Evolutionary conservation across 2,113 vertebrate genomes (phyloP).

Genomic region (Periophthalmodon schlosseri): DNA sequence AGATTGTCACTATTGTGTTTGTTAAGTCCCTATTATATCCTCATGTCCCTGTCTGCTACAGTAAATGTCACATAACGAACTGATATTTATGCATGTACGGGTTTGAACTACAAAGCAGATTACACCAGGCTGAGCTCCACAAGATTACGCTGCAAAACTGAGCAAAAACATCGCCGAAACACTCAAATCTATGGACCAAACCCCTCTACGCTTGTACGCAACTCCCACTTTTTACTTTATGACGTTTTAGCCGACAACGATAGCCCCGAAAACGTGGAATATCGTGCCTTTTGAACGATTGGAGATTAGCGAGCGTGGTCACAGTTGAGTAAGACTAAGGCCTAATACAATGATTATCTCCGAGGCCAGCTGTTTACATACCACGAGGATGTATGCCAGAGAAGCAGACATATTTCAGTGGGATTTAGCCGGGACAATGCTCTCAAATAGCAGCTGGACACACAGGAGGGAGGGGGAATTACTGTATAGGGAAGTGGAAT

Average conservation of each 20-base stretch:
- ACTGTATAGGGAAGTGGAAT: not conserved
- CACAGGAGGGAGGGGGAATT: not conserved
- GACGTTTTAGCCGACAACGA: not conserved
- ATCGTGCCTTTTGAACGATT: not conserved
- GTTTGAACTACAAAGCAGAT: constrained; percentile 49
- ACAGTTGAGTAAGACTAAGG: constrained; percentile 12
- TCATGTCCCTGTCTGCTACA: not conserved
- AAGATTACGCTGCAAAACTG: constrained; percentile 33
- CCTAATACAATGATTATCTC: constrained; percentile 33
- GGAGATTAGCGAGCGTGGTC: constrained; percentile 13
- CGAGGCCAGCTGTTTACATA: constrained; percentile 31
- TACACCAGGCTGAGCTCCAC: constrained; percentile 44
- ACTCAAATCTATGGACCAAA: constrained; percentile 1
- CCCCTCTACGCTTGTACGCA: not conserved
- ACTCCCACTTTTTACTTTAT: not conserved
- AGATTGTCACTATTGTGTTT: not conserved
- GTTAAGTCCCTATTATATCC: not conserved
- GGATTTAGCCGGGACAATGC: not conserved
- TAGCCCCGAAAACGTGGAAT: not conserved
- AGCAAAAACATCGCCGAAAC: constrained; percentile 19
- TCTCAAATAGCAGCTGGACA: not conserved
- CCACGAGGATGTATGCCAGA: not conserved
- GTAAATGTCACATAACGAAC: constrained; percentile 14
- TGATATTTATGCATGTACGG: constrained; percentile 8
- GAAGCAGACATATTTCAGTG: not conserved